Conservation (phyloP, 2,797 vertebrate genomes). For the Vultur gryphus region DNA sequence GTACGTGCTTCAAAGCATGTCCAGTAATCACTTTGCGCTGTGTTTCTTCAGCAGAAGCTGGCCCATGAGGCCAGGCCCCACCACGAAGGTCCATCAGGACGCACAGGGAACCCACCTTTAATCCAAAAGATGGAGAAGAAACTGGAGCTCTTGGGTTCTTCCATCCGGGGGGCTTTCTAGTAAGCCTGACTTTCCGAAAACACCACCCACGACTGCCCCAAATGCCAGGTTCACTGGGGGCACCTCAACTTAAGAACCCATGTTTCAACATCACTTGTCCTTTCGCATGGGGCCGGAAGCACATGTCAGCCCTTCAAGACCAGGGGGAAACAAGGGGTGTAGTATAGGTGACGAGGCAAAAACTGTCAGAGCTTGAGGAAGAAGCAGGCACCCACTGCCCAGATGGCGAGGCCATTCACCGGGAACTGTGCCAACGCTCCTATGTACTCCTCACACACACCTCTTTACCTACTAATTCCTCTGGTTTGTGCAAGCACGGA, state of each 20-base stretch:
- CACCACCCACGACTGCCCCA: fast-evolving
- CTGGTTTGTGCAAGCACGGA: neutral
- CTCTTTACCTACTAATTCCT: neutral
- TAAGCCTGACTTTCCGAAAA: neutral
- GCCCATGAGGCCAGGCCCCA: neutral
- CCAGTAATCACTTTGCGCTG: neutral
- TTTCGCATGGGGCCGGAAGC: neutral
- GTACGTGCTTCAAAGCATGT: neutral
- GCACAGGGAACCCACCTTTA: neutral
- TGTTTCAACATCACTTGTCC: neutral
- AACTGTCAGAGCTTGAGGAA: neutral
- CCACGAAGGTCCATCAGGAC: fast-evolving
- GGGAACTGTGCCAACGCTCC: neutral
- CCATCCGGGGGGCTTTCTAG: neutral
- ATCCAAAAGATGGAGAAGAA: neutral
- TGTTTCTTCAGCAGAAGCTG: neutral
- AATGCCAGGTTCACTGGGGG: neutral
- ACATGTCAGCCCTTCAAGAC: neutral
- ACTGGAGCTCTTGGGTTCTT: neutral
- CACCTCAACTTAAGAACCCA: neutral
- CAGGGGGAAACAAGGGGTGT: neutral
- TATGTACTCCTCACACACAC: neutral
- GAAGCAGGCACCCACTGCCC: neutral
- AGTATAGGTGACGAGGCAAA: neutral
- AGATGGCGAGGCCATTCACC: neutral